These are phyloP conservation scores for Mico argentatus DNA, from an alignment of 2,797 vertebrate genomes.

Conservation along the genomic window DNA sequence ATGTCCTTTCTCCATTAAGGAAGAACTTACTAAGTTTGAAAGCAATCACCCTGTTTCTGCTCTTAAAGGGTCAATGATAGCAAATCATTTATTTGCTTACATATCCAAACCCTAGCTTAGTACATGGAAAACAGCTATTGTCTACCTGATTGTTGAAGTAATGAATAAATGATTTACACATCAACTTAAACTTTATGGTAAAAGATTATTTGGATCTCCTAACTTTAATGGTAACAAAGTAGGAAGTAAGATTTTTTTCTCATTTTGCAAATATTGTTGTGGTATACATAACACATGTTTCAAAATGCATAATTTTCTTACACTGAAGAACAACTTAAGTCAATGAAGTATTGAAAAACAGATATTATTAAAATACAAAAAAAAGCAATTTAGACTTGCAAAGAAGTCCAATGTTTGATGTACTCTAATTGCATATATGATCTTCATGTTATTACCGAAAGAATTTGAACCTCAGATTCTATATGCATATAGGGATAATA, in stretches of 20 bases:
- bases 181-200: neutral
- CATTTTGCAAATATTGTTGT: neutral
- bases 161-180: neutral
- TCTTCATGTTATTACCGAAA: neutral
- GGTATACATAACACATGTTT: neutral
- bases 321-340: neutral
- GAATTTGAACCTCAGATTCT: neutral
- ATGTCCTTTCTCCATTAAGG: neutral
- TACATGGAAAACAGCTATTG: neutral
- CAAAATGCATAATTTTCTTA: neutral
- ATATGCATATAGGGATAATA: neutral
- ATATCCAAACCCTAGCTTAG: neutral
- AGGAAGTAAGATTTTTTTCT: neutral
- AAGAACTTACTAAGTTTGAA: neutral
- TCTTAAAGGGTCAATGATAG: neutral
- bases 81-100: neutral
- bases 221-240: neutral
- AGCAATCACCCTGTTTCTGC: neutral
- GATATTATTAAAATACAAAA: neutral
- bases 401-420: neutral
- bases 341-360: neutral
- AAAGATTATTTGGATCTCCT: neutral
- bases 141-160: neutral
- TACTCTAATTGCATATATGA: neutral
- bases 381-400: neutral